phyloP scores from a whole-genome alignment of 1,140 invertebrate species.

The Pseudachorutes palmiensis region DNA sequence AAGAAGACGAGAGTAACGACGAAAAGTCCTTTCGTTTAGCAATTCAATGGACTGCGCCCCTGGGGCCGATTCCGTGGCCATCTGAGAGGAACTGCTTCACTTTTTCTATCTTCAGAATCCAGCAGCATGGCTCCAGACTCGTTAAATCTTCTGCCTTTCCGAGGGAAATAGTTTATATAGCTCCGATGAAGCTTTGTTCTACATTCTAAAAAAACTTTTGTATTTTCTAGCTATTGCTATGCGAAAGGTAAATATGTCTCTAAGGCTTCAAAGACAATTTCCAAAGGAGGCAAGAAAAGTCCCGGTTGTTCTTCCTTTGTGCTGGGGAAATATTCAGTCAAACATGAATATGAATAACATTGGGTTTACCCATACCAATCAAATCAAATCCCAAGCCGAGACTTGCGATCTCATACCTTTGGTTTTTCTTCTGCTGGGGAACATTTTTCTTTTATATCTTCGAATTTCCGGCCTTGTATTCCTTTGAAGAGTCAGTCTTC shows the following conservation, averaged over 20 bases:
- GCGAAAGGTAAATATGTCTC: conserved; percentile 7
- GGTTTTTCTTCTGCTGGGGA: background rate
- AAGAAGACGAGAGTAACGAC: conserved; percentile 21
- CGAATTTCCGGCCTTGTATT: background rate
- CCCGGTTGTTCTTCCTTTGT: background rate
- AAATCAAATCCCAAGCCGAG: background rate
- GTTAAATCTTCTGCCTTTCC: conserved; percentile 24
- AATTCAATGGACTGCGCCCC: conserved; percentile 37
- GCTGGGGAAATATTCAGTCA: background rate
- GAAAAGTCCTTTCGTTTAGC: conserved; percentile 38
- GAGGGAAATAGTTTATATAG: background rate
- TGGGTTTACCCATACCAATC: background rate
- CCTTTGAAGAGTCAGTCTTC: background rate
- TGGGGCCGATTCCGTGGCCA: conserved; percentile 35
- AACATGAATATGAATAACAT: background rate
- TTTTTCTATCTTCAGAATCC: conserved; percentile 19
- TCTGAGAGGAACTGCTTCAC: conserved; percentile 30
- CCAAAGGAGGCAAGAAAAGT: background rate
- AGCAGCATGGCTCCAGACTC: conserved; percentile 14
- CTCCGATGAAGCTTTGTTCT: background rate
- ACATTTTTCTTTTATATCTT: background rate
- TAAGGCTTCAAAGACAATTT: conserved; percentile 5
- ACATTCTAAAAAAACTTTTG: background rate
- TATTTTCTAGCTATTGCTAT: background rate
- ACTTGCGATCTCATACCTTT: background rate